Conservation (phyloP, 2,113 vertebrate species). For the Aepyceros melampus region DNA sequence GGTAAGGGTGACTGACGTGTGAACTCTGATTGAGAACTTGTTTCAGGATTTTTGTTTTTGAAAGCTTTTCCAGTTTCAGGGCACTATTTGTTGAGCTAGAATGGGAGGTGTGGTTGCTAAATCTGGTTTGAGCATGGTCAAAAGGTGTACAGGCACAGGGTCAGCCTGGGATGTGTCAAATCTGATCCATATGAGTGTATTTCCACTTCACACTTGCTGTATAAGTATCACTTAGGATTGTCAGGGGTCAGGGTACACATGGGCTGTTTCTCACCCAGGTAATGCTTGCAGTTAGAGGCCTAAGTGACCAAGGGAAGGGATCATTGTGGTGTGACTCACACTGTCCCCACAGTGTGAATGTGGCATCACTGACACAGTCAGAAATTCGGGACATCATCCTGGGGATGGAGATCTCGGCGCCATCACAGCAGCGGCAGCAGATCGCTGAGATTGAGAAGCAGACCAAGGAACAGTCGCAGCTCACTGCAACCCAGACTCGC, state of each 20-base stretch:
- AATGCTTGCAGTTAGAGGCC: not conserved
- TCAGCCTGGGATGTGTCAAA: not conserved
- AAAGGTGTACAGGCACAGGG: not conserved
- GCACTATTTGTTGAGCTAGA: not conserved
- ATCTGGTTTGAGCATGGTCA: not conserved
- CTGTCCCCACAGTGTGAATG: constrained; percentile 89
- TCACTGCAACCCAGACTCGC: constrained; percentile 97
- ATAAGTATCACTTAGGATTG: not conserved
- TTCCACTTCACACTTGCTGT: not conserved
- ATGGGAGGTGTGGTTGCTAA: not conserved
- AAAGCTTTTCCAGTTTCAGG: not conserved
- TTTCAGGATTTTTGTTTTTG: not conserved
- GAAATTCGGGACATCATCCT: constrained; percentile 99
- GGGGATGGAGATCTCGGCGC: constrained; percentile 99
- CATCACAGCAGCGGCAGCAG: constrained; percentile 99
- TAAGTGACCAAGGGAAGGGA: not conserved
- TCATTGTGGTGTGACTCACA: constrained; percentile 2
- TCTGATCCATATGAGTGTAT: not conserved
- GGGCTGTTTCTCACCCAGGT: not conserved
- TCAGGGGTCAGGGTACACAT: not conserved
- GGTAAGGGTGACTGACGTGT: not conserved
- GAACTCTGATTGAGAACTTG: not conserved
- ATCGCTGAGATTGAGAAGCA: constrained; percentile 99
- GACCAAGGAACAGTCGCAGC: constrained; percentile 98
- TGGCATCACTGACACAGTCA: constrained; percentile 97